Base-by-base conservation (phyloP, 2,797 vertebrate genomes). In the Pseudomugil tenellus region DNA sequence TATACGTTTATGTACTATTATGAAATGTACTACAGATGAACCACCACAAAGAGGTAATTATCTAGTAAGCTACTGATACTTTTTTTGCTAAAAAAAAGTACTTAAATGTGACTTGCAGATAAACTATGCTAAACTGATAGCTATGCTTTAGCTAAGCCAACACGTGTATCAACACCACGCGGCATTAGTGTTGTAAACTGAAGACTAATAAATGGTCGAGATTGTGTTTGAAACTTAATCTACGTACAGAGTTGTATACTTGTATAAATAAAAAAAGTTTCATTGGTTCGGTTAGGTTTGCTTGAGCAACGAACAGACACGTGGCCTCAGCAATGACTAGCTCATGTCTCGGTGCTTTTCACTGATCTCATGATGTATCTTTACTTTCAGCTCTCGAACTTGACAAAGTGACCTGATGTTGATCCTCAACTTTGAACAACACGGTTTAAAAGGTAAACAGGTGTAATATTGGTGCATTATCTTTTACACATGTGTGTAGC, bases 31-130 rank as follows among this genome's bases (percentile, higher is more conserved):
- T 17, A 4, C 1, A 16, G 41, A 3, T 0, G 39, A 80, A 2
- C 89, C 83, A 3, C 80, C 84, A 0, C 80, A 70, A 89, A 11
- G 8, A 80, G 79, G 75, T 85, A 53, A 67, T 6, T 23, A 23
- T 34, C 6, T 9, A 0, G 31, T 0, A 4, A 16, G 1, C 3
- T 14, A 1, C 19, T 1, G 19, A 58, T 9, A 17, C 0, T 11
- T 8, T 0, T 4, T 0, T n/a, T n/a, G n/a, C n/a, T 21, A 10
- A 9, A 5, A 0, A 2, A 8, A 12, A 52, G 1, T 19, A 4
- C 32, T 1, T 52, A 1, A 1, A 26, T 2, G 3, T 0, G 6
- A 23, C 9, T 41, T 25, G n/a, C 0, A 3, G 1, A 0, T 31
- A 2, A 28, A 0, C 1, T 31, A 0, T 32, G 35, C 28, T 77